Conservation (phyloP, 2,888 invertebrate species). For the Dynastes maya region DNA sequence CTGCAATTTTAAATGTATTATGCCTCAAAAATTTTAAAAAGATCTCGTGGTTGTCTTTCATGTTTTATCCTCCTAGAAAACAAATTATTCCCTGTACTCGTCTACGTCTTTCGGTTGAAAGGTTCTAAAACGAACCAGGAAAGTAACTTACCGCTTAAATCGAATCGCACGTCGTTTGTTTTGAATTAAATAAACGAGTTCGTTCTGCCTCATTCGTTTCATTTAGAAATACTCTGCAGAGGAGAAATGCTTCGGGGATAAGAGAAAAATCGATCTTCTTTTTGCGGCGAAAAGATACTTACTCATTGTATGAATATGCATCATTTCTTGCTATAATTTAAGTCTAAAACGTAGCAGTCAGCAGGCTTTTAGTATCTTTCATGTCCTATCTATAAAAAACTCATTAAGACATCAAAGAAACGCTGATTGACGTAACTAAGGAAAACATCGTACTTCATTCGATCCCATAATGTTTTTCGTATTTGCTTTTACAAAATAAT, state of each 20-base stretch:
- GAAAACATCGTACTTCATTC: neutral
- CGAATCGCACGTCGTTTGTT: conserved; percentile 20
- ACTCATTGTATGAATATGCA: conserved; percentile 6
- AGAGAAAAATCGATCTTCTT: neutral
- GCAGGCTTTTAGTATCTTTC: neutral
- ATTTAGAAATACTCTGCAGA: conserved; percentile 8
- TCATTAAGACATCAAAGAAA: neutral
- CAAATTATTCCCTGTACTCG: neutral
- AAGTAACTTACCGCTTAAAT: conserved; percentile 6
- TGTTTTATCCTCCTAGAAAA: too few species aligned
- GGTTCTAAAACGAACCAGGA: neutral
- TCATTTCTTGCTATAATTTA: neutral
- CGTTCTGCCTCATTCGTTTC: neutral
- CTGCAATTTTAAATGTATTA: too few species aligned
- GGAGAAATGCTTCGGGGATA: neutral
- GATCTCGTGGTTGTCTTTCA: too few species aligned
- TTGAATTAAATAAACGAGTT: conserved; percentile 22
- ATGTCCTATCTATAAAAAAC: neutral
- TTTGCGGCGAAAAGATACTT: neutral
- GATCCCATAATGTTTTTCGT: too few species aligned
- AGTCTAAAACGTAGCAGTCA: neutral
- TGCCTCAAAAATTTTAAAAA: too few species aligned
- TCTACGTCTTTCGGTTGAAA: neutral
- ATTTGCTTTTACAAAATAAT: too few species aligned
- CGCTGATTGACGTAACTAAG: neutral